Base-by-base conservation (phyloP, 2,797 vertebrate species). In the Gallinago solitaria region DNA sequence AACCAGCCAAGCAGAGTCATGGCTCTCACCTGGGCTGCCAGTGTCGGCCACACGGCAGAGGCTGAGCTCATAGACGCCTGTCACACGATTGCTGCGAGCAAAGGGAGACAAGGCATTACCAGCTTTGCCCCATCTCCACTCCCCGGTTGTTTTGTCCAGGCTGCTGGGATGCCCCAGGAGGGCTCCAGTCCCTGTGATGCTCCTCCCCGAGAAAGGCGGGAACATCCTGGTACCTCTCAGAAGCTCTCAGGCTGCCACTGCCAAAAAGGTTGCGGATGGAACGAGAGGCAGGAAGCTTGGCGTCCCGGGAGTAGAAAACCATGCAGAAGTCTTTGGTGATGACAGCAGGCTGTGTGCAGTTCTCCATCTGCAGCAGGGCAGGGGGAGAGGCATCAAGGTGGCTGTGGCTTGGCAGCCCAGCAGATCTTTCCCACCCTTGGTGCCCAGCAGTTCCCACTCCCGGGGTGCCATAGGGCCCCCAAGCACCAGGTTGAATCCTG, bases 321-420 rank as follows among this genome's bases (percentile, higher is more conserved):
- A 99, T 99, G 97, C 99, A 99, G 98, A 99, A 98, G 96, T 99
- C 99, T 98, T 99, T 99, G 98, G 99, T 99, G 97, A 99, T 98
- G 83, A 99, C 98, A 0, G 99, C 99, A 0, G 99, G 99, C 96
- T 99, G 99, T 10, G 98, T 98, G 96, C 99, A 99, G 96, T 98
- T 99, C 98, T 99, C 99, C 99, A 99, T 99, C 99, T 99, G 97
- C 39, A 33, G 92, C 6, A 39, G 27, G 20, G 33, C 3, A 47
- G 6, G 30, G 63, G 39, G 32, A 54, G 7, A 70, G 73, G 28
- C 5, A 7, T 97, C 76, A 96, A n/a, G 6, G 12, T 10, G 24
- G 28, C 73, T 78, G 86, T 2, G 8, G 27, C 20, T 19, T 57
- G 64, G 80, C 64, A 88, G 76, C 53, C 63, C 48, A 41, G 63